Base-by-base conservation (phyloP, 1,140 invertebrate species). In the Pogonomyrmex californicus region DNA sequence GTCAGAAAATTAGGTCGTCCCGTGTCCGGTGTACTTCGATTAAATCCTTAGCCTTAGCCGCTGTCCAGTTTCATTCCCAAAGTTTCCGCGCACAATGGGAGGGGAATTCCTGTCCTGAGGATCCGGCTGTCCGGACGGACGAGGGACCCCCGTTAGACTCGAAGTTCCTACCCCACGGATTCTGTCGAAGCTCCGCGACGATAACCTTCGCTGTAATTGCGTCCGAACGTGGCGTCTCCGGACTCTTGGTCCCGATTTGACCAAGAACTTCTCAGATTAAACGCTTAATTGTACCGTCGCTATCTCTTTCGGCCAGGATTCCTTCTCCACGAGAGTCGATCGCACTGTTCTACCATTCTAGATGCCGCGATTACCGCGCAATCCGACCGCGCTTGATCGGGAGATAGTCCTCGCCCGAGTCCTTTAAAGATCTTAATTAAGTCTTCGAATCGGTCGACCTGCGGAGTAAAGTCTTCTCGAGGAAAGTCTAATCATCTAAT, bases 201-300 rank as follows among this genome's bases (percentile, higher is more conserved):
- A 88, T 93, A 92, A 93, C 91, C 87, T 90, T 87, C 68, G 88
- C 89, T 83, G 90, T 93, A 93, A 93, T 93, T 93, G 93, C 79
- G 89, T 92, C 78, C 81, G 83, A 89, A 91, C 87, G 87, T 51
- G 47, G 54, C 78, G 78, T 86, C 60, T 77, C 73, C 9, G 76
- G 81, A 85, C 71, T 86, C 62, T 68, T 71, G 79, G 86, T 85
- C 82, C 86, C 70, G 77, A 66, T 73, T 77, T 47, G 68, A 68
- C 78, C 75, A 75, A 90, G 89, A 93, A 93, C 91, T 93, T 93
- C 91, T 88, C 76, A 87, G 90, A 92, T 93, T 92, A 92, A 90
- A 92, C 90, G 90, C 89, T 93, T 92, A 93, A 93, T 93, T 92
- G 89, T 89, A 79, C 83, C 49, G 73, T 30, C 23, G 85, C 60